Base-by-base conservation (phyloP, 1,140 invertebrate species). In the Panagrolaimus sp. region DNA sequence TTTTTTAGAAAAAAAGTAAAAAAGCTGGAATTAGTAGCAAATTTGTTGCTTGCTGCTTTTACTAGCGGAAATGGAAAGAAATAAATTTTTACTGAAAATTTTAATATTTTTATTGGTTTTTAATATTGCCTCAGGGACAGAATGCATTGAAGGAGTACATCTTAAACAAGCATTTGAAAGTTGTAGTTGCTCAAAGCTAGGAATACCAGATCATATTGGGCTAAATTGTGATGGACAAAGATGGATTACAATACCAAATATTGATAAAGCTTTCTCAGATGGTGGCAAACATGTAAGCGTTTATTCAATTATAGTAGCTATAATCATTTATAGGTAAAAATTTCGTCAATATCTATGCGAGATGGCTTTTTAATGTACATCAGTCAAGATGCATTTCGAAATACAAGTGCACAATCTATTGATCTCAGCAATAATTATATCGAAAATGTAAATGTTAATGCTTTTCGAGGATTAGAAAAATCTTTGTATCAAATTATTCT, bases 401-500 rank as follows among this genome's bases (percentile, higher is more conserved):
- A 71, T 11, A 70, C 79, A 44, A 46, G 47, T 25, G 69, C 78
- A 27, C 48, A 76, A 25, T 51, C 46, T 23, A 44, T 76, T 11
- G 72, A 75, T 38, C 63, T 76, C 13, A 48, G 45, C 31, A n/a
- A 62, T 9, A 76, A 76, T 47, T 61, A 57, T 20, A 78, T 76
- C 11, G 65, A 73, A 51, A 65, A 45, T 9, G 46, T 79, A 25
- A 76, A 76, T 45, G 74, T 77, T 25, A 76, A 76, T 43, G 68
- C 76, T 43, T 76, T 76, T 65, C 70, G 74, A 46, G 76, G 76
- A 0, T 45, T 76, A 38, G 74, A 75, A 53, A 75, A 78, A 27
- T 23, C 16, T 68, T 68, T 38, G 16, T 57, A 57, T 57, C 51
- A 57, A 57, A 20, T 57, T 57, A 9, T 57, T 20, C 51, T 57